Evolutionary conservation across 2,888 invertebrate species (phyloP).

Genomic region (Psylliodes chrysocephalus): DNA sequence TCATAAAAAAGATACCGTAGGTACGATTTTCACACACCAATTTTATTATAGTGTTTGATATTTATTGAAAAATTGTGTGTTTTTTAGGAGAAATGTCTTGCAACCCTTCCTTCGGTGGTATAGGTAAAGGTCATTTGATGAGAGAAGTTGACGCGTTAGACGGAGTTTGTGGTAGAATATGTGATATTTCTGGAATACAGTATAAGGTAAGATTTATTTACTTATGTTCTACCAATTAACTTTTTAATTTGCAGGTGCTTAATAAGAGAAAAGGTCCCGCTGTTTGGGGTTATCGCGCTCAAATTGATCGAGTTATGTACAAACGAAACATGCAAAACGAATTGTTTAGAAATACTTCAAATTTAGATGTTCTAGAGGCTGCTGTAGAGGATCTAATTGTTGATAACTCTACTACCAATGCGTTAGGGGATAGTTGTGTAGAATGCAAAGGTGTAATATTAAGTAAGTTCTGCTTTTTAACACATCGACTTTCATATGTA

Average conservation of each 20-base stretch:
- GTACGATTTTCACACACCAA: constrained; percentile 60
- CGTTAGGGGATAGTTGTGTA: constrained; percentile 46
- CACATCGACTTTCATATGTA: too few relatives aligned
- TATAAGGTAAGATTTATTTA: constrained; percentile 70
- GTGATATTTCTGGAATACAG: constrained; percentile 83
- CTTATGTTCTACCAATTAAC: background rate
- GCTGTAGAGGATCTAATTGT: constrained; percentile 84
- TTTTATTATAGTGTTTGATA: background rate
- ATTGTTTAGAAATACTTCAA: constrained; percentile 70
- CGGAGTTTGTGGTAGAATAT: constrained; percentile 83
- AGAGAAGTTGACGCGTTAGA: constrained; percentile 89
- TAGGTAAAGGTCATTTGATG: constrained; percentile 91
- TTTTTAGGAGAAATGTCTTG: constrained; percentile 88
- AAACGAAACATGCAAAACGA: constrained; percentile 79
- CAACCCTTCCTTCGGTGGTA: constrained; percentile 93
- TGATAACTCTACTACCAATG: constrained; percentile 56
- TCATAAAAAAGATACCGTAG: constrained; percentile 84
- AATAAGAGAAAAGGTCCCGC: constrained; percentile 87
- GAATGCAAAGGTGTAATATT: constrained; percentile 68
- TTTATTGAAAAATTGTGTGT: background rate
- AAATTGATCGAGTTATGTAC: constrained; percentile 86
- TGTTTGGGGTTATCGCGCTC: constrained; percentile 89
- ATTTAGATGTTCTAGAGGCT: constrained; percentile 75
- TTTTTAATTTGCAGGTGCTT: constrained; percentile 66
- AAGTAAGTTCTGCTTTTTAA: too few relatives aligned